Evolutionary conservation across 1,140 invertebrate genomes (phyloP), one percentile per base, ranked within the genome.

Genomic region (Drosophila lowei): DNA sequence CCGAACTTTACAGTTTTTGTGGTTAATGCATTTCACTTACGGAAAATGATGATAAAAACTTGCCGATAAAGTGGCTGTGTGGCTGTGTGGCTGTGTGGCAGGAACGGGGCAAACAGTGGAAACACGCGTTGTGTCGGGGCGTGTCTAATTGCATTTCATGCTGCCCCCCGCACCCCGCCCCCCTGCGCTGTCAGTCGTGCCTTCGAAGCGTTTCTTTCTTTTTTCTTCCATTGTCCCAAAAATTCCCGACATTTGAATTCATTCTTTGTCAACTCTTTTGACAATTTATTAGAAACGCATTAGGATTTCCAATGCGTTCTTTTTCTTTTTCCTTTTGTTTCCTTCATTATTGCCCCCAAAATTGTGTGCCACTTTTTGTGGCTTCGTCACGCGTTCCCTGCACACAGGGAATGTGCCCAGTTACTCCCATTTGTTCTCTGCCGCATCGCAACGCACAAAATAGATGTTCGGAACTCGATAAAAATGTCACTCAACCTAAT

Each of bases 21-120:
- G 61, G 53, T 50, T 83, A 83, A 83, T 83, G 79, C 79, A 75
- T 66, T 81, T 75, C 79, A 65, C 75, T 75, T 74, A 71, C 62
- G 41, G 56, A 50, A 65, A 50, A 68, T 74, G 55, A 68, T 78
- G 63, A 83, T 78, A 78, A 71, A 71, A 67, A 34, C 59, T 49
- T 28, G 48, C 60, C 42, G 79, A 83, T 83, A 83, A 68, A 49
- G 47, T 34, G 30, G 0, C 30, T 34, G 25, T 28, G 1, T 28
- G 6, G 2, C 1, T 23, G 28, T 30, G 28, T 30, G 52, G 6
- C n/a, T 41, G 2, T 30, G 16, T 42, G 42, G 18, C 4, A 48
- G 28, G 25, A 25, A 25, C 5, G 25, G 25, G 25, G 25, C 0
- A 18, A 47, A 38, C 25, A 18, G 6, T 44, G 25, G 11, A 41